These are phyloP conservation scores for Gastrophysa polygoni DNA, from an alignment of 2,888 invertebrate genomes.

Conservation along the genomic window DNA sequence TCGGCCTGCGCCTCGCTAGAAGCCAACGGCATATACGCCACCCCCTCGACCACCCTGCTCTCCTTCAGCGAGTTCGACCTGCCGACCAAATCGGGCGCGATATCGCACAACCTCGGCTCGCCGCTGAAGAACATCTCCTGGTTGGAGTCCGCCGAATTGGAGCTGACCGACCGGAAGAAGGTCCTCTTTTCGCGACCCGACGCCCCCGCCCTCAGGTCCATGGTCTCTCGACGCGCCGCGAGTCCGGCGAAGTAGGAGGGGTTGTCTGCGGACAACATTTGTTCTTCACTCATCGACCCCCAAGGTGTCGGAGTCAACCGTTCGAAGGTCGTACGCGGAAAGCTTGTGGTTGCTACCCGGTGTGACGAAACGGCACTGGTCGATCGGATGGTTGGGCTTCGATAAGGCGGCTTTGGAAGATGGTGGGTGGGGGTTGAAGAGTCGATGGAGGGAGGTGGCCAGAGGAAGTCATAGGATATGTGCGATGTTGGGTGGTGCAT, in stretches of 20 bases:
- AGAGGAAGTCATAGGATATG: conserved; percentile 39
- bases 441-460: conserved; percentile 28
- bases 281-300: too few species aligned
- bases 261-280: conserved; percentile 65
- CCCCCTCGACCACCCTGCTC: conserved; percentile 37
- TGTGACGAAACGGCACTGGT: background rate
- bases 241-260: conserved; percentile 77
- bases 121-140: conserved; percentile 70
- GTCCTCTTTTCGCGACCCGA: conserved; percentile 23
- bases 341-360: too few species aligned
- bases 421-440: conserved; percentile 9
- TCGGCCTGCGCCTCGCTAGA: conserved; percentile 51
- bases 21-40: conserved; percentile 50
- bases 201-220: conserved; percentile 35
- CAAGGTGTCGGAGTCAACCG: too few species aligned
- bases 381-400: background rate
- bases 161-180: conserved; percentile 66
- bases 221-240: conserved; percentile 36
- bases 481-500: conserved; percentile 33
- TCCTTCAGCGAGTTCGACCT: conserved; percentile 49
- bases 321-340: too few species aligned
- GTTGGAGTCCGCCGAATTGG: conserved; percentile 66
- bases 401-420: background rate
- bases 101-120: conserved; percentile 72
- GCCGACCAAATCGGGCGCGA: conserved; percentile 63